phyloP scores from a whole-genome alignment of 2,113 vertebrate genomes.

The Hippocampus guttulatus region DNA sequence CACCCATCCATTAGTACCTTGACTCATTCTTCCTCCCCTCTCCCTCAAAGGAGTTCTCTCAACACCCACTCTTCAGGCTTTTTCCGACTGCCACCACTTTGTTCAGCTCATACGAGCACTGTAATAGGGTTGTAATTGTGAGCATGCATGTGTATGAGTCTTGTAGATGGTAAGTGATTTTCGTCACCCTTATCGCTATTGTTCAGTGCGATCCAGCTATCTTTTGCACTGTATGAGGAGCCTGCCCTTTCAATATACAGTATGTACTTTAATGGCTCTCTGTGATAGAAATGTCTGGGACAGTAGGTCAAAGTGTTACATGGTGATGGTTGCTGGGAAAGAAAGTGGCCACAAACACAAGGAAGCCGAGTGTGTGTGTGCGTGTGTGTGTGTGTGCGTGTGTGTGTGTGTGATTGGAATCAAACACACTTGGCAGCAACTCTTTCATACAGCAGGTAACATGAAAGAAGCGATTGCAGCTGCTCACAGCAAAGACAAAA shows the following conservation, averaged over 20 bases:
- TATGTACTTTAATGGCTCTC: not conserved
- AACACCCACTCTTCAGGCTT: not conserved
- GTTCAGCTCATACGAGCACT: not conserved
- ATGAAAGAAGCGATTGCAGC: not conserved
- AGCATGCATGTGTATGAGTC: not conserved
- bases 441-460: not conserved
- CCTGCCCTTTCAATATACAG: not conserved
- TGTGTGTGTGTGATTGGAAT: constrained; percentile 26
- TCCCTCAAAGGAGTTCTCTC: not conserved
- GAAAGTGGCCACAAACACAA: constrained; percentile 20
- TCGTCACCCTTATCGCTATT: not conserved
- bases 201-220: not conserved
- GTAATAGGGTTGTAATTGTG: not conserved
- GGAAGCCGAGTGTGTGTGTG: constrained; percentile 34
- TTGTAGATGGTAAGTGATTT: not conserved
- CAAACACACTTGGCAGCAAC: constrained; percentile 21
- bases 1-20: not conserved
- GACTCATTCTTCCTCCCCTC: not conserved
- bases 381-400: constrained; percentile 26
- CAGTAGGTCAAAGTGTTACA: not conserved
- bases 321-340: not conserved
- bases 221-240: not conserved
- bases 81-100: not conserved
- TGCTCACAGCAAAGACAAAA: constrained; percentile 33
- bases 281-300: not conserved